Evolutionary conservation across 1,140 invertebrate genomes (phyloP), one percentile per base, ranked within the genome.

Genomic region (Chironomus striatipennis): DNA sequence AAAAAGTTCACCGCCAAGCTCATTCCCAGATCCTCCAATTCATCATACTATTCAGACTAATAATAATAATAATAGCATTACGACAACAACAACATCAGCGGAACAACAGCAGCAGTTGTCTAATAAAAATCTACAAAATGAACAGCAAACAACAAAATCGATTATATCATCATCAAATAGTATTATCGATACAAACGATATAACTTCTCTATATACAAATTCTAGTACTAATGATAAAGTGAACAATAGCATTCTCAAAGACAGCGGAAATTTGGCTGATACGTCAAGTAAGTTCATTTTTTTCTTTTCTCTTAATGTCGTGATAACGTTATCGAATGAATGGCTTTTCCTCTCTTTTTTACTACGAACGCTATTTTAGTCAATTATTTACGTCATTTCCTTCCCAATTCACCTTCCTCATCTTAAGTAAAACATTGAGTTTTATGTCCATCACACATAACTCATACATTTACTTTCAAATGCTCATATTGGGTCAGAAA

Each of bases 1-100:
- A 34, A 80, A 80, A 74, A 80, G 80, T 74, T 77, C 77, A 20
- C 74, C 79, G 42, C 77, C 65, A 47, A 76, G 42, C 42, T 70
- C 65, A 70, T 76, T 76, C 57, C 57, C 74, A 42, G 75, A 76
- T 74, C 75, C 73, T 75, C 15, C 64, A 57, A 34, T 34, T 34
- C 57, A 75, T 57, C 73, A 43, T 64, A 8, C 21, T 18, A 15
- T 20, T 21, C 17, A 70, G 6, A 70, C n/a, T 70, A 21, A 6
- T 2, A 70, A 9, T 70, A 21, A 70, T 70, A 70, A 10, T 9
- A 70, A 6, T 70, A 21, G 9, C 20, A 17, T 20, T 18, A 17
- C 18, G 17, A 70, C 65, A 18, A 17, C 65, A 70, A 9, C 65
- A 70, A 10, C 17, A 21, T 17, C 17, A 18, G 65, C 9, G 47